phyloP scores from a whole-genome alignment of 1,140 invertebrate species.

The Micrasema minimum region DNA sequence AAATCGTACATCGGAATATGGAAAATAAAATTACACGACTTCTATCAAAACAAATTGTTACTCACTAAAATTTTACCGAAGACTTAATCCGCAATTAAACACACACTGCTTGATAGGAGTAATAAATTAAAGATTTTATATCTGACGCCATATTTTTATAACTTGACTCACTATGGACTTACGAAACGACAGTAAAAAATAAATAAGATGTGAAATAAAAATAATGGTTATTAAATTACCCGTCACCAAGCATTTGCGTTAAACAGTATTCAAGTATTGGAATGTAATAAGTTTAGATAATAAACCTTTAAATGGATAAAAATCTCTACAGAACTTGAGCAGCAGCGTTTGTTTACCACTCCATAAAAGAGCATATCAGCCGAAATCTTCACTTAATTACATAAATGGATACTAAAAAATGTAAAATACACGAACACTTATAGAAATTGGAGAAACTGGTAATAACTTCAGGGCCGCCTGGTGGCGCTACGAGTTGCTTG shows the following conservation, averaged over 20 bases:
- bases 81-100: no score
- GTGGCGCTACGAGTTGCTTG: conserved; percentile 16
- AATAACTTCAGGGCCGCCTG: conserved; percentile 34
- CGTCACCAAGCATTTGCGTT: no score
- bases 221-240: no score
- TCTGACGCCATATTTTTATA: neutral
- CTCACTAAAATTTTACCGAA: no score
- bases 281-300: neutral
- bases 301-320: neutral
- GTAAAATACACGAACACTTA: conserved; percentile 24
- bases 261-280: no score
- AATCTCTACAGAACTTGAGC: conserved; percentile 15
- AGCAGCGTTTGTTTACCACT: conserved; percentile 11
- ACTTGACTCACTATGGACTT: no score
- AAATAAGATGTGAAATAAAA: neutral
- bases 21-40: no score
- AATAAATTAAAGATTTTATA: no score
- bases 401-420: conserved; percentile 7
- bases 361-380: conserved; percentile 5
- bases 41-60: no score
- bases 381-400: conserved; percentile 21
- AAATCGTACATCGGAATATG: no score
- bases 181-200: conserved; percentile 3
- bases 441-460: conserved; percentile 25
- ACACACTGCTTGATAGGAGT: no score